phyloP scores from a whole-genome alignment of 64 coral and sea anemone species.

The Pachyseris speciosa region DNA sequence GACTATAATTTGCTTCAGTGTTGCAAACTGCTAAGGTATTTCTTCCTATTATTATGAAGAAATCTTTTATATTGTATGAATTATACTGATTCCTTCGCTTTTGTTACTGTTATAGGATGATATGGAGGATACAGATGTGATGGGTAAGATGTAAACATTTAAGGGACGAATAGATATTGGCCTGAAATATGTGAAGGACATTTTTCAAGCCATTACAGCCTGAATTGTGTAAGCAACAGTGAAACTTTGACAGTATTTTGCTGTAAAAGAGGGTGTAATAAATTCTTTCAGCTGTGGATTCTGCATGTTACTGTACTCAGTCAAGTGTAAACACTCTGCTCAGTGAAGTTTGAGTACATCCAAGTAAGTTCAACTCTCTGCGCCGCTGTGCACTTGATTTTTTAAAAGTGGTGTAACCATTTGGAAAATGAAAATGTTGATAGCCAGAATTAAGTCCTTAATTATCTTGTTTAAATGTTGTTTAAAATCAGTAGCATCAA shows the following conservation, averaged over 20 bases:
- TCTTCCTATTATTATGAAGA: no score
- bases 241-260: not conserved
- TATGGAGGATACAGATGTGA: not conserved
- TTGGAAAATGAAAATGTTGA: slow-evolving; percentile 18
- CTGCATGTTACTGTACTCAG: not conserved
- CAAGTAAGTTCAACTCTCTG: slow-evolving; percentile 9
- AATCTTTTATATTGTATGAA: not conserved
- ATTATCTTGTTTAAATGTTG: slow-evolving; percentile 18
- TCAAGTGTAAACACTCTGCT: not conserved
- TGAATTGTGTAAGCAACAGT: not conserved
- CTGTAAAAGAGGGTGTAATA: not conserved
- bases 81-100: not conserved
- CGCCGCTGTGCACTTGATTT: not conserved
- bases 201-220: not conserved
- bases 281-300: not conserved
- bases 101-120: not conserved
- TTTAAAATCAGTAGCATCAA: slow-evolving; percentile 7
- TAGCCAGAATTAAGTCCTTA: slow-evolving; percentile 10
- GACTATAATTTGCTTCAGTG: slow-evolving; percentile 13
- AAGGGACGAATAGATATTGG: not conserved
- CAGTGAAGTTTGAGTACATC: not conserved
- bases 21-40: slow-evolving; percentile 9
- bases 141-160: not conserved
- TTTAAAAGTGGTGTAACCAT: slow-evolving; percentile 12
- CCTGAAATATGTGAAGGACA: not conserved